A percentile compares a stretch with the other conserved stretches of the same genome.
These are phyloP conservation scores for Chascanopsetta lugubris DNA, from an alignment of 2,113 vertebrate genomes.

Conservation along the genomic window DNA sequence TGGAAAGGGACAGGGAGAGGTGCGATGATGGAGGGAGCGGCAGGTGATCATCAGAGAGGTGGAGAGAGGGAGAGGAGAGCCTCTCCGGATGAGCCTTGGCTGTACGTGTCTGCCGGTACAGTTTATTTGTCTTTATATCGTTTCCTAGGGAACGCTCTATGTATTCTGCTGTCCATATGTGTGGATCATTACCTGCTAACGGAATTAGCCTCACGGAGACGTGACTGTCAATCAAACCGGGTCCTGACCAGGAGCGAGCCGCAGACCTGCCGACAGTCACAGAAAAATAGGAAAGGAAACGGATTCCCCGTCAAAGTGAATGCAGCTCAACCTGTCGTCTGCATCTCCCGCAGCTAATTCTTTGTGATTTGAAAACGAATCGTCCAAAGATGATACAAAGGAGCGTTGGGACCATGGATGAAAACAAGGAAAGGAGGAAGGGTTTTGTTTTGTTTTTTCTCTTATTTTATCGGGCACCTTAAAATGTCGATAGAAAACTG, in stretches of 20 bases:
- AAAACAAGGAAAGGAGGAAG: too few species aligned
- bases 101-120: slow-evolving; percentile 89
- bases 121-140: slow-evolving; percentile 87
- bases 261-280: slow-evolving; percentile 58
- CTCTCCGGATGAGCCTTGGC: slow-evolving; percentile 78
- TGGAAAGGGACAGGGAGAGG: slow-evolving; percentile 41
- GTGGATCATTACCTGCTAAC: slow-evolving; percentile 92
- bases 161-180: slow-evolving; percentile 92
- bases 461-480: too few species aligned
- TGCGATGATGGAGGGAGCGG: slow-evolving; percentile 41
- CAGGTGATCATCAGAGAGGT: slow-evolving; percentile 55
- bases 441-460: too few species aligned
- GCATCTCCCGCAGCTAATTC: too few species aligned
- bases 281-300: too few species aligned
- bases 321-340: too few species aligned
- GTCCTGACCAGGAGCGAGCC: slow-evolving; percentile 82
- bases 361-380: too few species aligned
- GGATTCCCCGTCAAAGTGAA: too few species aligned
- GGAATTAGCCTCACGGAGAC: slow-evolving; percentile 82
- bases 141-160: slow-evolving; percentile 93
- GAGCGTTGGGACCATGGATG: too few species aligned
- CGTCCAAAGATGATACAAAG: too few species aligned
- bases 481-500: too few species aligned
- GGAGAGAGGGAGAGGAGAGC: slow-evolving; percentile 43
- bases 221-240: slow-evolving; percentile 79